These are phyloP conservation scores for Sturnus vulgaris DNA, from an alignment of 2,113 vertebrate genomes.

Conservation along the genomic window DNA sequence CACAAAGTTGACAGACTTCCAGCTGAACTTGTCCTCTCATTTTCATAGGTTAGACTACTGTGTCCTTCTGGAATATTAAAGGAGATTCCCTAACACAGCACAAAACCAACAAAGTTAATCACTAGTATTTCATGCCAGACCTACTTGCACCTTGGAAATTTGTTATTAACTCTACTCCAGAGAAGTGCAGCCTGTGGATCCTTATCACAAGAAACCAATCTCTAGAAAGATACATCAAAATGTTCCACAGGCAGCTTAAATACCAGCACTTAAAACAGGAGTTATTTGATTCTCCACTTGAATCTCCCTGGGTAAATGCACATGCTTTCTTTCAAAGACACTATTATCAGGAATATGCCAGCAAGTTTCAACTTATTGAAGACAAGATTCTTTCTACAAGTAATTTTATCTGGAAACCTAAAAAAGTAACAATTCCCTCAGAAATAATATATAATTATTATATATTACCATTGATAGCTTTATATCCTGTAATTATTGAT, in stretches of 20 bases:
- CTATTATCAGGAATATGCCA: background rate
- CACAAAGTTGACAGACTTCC: background rate
- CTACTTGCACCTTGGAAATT: background rate
- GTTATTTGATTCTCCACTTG: background rate
- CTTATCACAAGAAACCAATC: background rate
- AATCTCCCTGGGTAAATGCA: background rate
- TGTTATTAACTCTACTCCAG: background rate
- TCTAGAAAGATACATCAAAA: background rate
- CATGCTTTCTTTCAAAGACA: background rate
- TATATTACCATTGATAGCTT: background rate
- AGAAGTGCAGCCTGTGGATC: background rate
- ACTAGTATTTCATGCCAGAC: background rate
- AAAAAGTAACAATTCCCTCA: background rate
- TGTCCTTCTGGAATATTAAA: background rate
- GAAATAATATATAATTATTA: background rate
- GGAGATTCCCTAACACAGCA: background rate
- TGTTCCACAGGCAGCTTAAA: background rate
- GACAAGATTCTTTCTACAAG: background rate
- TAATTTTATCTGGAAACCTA: background rate
- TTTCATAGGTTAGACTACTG: background rate
- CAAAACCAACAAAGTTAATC: background rate
- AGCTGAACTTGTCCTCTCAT: background rate
- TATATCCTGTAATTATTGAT: background rate
- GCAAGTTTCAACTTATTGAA: constrained; percentile 2
- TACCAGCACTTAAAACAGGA: background rate